Conservation (phyloP, 2,888 invertebrate species). For the Cheilosia urbana region DNA sequence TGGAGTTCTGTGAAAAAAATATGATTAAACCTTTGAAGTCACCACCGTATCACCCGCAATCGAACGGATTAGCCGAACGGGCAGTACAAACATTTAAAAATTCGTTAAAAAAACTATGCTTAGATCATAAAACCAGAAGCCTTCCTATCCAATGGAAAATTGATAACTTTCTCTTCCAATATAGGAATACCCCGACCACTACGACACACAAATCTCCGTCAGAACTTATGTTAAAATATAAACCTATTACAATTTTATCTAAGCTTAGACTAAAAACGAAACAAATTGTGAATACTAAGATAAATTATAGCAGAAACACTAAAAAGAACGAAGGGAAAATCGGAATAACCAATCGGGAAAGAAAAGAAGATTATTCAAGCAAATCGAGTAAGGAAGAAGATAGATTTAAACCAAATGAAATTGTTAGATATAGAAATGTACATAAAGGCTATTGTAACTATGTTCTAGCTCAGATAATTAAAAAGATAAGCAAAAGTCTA, state of each 20-base stretch:
- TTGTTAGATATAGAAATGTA: slow-evolving; percentile 7
- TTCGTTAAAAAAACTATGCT: background rate
- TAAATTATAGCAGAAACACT: background rate
- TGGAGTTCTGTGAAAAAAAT: background rate
- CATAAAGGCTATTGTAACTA: slow-evolving; percentile 2
- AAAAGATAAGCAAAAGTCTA: background rate
- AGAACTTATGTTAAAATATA: background rate
- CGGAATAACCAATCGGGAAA: too few species aligned
- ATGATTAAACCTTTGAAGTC: slow-evolving; percentile 29
- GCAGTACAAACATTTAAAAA: background rate
- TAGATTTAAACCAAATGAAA: slow-evolving; percentile 10
- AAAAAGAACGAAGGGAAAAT: background rate
- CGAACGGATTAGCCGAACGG: slow-evolving; percentile 76
- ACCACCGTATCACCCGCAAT: slow-evolving; percentile 67
- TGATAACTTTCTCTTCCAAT: slow-evolving; percentile 15
- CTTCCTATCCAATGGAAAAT: slow-evolving; percentile 7
- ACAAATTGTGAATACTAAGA: background rate
- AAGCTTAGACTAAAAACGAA: background rate
- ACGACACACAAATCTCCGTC: background rate
- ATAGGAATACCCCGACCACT: slow-evolving; percentile 8
- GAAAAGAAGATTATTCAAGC: background rate
- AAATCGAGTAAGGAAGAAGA: background rate
- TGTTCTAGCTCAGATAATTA: background rate
- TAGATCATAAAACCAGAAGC: background rate
- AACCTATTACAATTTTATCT: background rate